Base-by-base conservation (phyloP, 2,888 invertebrate species). In the Trachelus tabidus region DNA sequence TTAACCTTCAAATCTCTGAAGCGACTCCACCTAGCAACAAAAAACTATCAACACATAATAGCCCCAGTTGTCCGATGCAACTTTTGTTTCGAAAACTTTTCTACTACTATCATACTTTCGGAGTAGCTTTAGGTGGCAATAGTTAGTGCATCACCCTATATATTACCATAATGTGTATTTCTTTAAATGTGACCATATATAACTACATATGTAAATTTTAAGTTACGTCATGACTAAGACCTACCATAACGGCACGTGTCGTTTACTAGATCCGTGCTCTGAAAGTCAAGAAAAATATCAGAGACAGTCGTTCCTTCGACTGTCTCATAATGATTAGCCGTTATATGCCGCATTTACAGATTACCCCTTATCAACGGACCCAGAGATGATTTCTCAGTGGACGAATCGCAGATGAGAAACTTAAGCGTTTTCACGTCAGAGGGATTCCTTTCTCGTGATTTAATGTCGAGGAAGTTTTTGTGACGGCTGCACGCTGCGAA, bases 361-460 rank as follows among this genome's bases (percentile, higher is more conserved):
- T 56, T 9, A 56, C 23, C 23, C 6, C 23, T 56, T 56, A 56
- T 23, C 23, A 23, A 23, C 0, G 23, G 23, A 23, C 56, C 2
- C 56, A 15, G 23, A 23, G 9, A 56, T 9, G 9, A 56, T 56
- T 23, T 23, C 23, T 56, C 56, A 6, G 1, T 23, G 35, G 35
- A 74, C 35, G 3, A 74, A 74, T 23, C 23, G 6, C 35, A 37
- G 34, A 37, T 30, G 34, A 23, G 12, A 35, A 37, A 23, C n/a
- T 73, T 30, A 35, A 33, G 0, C 3, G 12, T 34, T 34, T 35
- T 74, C 74, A 11, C 74, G 74, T 74, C 74, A 11, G 37, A 77
- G 34, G 73, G 78, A 82, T 81, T 80, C 81, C 81, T 85, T 81
- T 77, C 75, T 75, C 80, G 79, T 81, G 82, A 84, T 84, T 80